A percentile compares a stretch with the other conserved stretches of the same genome.
phyloP scores from a whole-genome alignment of 2,113 vertebrate genomes.

The Halichoeres trimaculatus region DNA sequence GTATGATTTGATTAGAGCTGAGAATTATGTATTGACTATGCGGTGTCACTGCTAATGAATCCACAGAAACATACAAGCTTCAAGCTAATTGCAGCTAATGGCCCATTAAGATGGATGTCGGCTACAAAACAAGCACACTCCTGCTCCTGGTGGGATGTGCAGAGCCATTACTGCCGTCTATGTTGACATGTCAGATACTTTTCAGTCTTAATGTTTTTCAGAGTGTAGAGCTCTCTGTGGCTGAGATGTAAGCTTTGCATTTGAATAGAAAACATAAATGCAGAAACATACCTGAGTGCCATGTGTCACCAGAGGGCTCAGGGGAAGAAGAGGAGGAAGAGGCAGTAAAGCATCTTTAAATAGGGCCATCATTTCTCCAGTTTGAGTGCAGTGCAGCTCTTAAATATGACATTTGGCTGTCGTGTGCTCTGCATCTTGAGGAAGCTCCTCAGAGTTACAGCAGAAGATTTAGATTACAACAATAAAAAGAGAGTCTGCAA shows the following conservation, averaged over 20 bases:
- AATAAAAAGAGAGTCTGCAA: neutral
- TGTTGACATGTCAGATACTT: conserved; percentile 4
- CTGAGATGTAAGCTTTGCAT: neutral
- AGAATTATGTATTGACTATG: conserved; percentile 8
- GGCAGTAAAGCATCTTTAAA: conserved; percentile 1
- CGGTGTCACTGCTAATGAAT: conserved; percentile 32
- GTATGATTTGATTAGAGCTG: neutral
- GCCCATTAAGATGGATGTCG: conserved; percentile 24
- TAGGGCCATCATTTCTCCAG: neutral
- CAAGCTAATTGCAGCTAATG: conserved; percentile 51
- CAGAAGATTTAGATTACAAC: neutral
- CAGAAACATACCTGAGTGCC: neutral
- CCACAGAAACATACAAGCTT: conserved; percentile 17
- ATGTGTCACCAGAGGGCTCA: neutral
- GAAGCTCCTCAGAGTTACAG: neutral
- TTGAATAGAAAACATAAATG: neutral
- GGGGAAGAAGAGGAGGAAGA: neutral
- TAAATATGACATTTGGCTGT: conserved; percentile 5
- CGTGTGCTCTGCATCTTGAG: conserved; percentile 9
- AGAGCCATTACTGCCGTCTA: conserved; percentile 12
- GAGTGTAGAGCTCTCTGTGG: neutral
- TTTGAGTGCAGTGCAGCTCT: neutral
- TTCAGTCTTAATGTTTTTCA: neutral
- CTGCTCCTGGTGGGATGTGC: neutral
- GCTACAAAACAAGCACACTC: conserved; percentile 2